Conservation (phyloP, 2,888 invertebrate genomes). For the Nomada goodeniana region DNA sequence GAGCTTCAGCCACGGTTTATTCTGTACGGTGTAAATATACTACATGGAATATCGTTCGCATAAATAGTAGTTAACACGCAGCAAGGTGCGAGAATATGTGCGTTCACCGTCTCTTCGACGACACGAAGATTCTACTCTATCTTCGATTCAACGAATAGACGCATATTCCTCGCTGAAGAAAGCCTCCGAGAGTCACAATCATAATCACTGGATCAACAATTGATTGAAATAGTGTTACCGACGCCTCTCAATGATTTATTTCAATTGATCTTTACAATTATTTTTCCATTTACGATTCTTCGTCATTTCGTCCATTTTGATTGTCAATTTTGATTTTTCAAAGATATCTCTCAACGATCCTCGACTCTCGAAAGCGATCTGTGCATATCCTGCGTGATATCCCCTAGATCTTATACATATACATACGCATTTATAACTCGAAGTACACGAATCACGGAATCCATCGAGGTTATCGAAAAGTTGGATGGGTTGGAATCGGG, state of each 20-base stretch:
- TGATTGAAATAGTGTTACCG: neutral
- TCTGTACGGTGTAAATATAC: constrained; percentile 62
- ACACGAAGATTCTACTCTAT: neutral
- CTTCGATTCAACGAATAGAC: neutral
- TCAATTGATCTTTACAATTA: neutral
- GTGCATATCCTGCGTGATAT: constrained; percentile 16
- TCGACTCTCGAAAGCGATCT: constrained; percentile 49
- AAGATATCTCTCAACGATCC: neutral
- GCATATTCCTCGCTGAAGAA: neutral
- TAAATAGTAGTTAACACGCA: constrained; percentile 29
- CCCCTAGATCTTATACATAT: neutral
- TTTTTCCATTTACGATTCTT: neutral
- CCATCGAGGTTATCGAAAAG: constrained; percentile 17
- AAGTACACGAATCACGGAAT: constrained; percentile 29
- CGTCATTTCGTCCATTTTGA: constrained; percentile 39
- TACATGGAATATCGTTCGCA: constrained; percentile 60
- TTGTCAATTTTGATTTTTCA: constrained; percentile 60
- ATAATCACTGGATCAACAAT: constrained; percentile 12
- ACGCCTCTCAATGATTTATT: neutral
- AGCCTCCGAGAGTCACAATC: constrained; percentile 41
- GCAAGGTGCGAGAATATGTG: constrained; percentile 20
- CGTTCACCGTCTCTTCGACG: neutral
- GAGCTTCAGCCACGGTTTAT: constrained; percentile 74
- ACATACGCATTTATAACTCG: constrained; percentile 17
- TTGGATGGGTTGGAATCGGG: neutral